A percentile compares a stretch with the other conserved stretches of the same genome.
phyloP scores from a whole-genome alignment of 2,797 vertebrate genomes.

The Acanthurus tractus region DNA sequence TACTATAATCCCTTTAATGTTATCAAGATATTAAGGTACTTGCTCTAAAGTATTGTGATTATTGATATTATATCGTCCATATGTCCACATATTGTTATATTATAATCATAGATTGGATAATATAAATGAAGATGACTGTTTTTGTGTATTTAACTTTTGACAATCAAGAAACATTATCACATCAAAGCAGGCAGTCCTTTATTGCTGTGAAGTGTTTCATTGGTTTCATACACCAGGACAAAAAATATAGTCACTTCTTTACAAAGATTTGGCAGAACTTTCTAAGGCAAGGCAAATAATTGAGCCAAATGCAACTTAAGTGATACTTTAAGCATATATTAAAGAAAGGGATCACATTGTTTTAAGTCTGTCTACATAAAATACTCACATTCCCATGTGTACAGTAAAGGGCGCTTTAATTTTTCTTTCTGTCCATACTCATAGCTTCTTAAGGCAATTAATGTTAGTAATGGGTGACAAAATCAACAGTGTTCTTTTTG shows the following conservation, averaged over 20 bases:
- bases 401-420: neutral
- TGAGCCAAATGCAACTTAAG: neutral
- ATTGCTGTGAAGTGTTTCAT: neutral
- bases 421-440: neutral
- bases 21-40: no score
- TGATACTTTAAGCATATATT: neutral
- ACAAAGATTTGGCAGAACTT: neutral
- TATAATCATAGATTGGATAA: neutral
- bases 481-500: neutral
- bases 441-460: neutral
- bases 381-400: neutral
- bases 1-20: no score
- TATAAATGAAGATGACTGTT: neutral
- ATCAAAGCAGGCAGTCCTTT: constrained; percentile 18
- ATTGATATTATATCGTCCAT: no score
- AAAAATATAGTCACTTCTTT: neutral
- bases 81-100: no score
- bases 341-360: neutral
- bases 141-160: neutral
- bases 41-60: no score
- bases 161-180: neutral
- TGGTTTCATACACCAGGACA: neutral
- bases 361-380: neutral
- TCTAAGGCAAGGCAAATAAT: neutral
- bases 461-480: neutral